Base-by-base conservation (phyloP, 2,113 vertebrate species). In the Piaya cayana region DNA sequence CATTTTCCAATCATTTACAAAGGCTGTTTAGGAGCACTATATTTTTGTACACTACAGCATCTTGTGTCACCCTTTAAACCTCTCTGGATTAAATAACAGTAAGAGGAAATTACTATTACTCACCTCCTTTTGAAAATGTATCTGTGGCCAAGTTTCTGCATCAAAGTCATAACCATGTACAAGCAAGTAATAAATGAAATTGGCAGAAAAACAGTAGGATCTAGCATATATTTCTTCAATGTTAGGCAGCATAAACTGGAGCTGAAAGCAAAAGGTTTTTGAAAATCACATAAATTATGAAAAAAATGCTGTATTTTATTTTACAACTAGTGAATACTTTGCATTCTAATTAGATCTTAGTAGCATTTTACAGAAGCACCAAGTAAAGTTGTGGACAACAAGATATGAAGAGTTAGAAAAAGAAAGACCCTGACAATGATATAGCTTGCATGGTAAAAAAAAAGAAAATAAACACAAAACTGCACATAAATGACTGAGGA, bases 161-260 rank as follows among this genome's bases (percentile, higher is more conserved):
- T 98, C 98, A 91, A 99, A 99, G 92, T 98, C 98, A 97, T 99
- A 99, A 36, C 99, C 99, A 5, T 97, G 96, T 22, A 98, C 79
- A 25, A 99, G 98, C 93, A 99, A 70, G 69, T 97, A 97, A 95
- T 98, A 98, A 87, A 99, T 96, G 34, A 99, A 99, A 95, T 98
- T 98, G 83, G 98, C 98, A 11, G 98, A 98, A 86, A 98, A 99
- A 93, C 99, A 99, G 86, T 99, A 99, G 23, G 98, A 98, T 95
- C 95, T 98, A 19, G 99, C 97, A 39, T 98, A 98, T 25, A 8
- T 95, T 25, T 98, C 98, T 12, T 88, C 83, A 71, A 98, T 98
- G 90, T 83, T 96, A 10, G 34, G 22, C 22, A 98, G 97, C 88
- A 98, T 93, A 77, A 77, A 21, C 15, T 56, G 98, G 68, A 99